Base-by-base conservation (phyloP, 2,113 vertebrate species). In the Garra rufa region DNA sequence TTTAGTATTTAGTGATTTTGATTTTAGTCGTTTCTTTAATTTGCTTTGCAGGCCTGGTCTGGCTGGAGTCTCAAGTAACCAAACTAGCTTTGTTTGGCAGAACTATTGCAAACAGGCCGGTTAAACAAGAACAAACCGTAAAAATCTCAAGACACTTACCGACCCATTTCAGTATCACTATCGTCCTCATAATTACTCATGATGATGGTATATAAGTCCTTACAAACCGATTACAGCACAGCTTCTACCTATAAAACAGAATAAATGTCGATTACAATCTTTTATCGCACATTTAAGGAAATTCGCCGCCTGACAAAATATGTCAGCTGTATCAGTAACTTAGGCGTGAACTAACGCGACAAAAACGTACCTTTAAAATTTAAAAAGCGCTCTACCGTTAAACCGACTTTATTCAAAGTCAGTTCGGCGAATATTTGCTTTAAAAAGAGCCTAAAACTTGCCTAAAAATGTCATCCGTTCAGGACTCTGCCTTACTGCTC, bases 131-230 rank as follows among this genome's bases (percentile, higher is more conserved):
- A 34, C 3, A 1, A 41, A 10, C 4, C 19, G 34, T 38, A 3
- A 10, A 41, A 70, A 6, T 8, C 9, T 41, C 3, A n/a, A 41
- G 0, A 55, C 50, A 83, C 48, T 85, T 57, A 85, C 84, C 78
- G 11, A 8, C 57, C 70, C 59, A 85, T 71, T 13, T 85, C 84
- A 26, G 15, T 26, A 30, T 85, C 84, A 41, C 44, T 55, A 30
- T 81, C 59, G 38, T 59, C 75, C 34, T 24, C 46, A 3, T 21
- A 30, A 30, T 75, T 30, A 3, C 71, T 76, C 84, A 85, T 85
- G 70, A 19, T 82, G 34, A 21, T 24, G n/a, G 17, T 76, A n/a
- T 63, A 67, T 8, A 9, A 21, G 6, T 34, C 7, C 28, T 57
- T 1, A 30, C 1, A 65, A n/a, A 44, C n/a, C 21, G 13, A 24